A percentile compares a stretch with the other conserved stretches of the same genome.
Evolutionary conservation across 2,888 invertebrate species (phyloP).

Genomic region (Ennomos fuscantarius): DNA sequence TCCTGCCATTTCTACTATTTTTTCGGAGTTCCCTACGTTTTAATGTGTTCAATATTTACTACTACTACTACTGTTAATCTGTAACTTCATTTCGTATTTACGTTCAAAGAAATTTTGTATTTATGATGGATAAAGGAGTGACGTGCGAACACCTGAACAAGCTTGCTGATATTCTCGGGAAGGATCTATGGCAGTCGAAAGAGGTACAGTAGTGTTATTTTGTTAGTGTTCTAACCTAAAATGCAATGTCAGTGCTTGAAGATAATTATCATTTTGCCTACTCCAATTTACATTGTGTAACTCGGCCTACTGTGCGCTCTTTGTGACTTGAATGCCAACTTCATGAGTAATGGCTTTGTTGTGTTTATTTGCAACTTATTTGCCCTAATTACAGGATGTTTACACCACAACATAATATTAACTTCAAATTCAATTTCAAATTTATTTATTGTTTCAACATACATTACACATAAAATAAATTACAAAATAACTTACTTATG

Average conservation of each 20-base stretch:
- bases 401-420: conserved; percentile 12
- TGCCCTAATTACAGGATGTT: conserved; percentile 21
- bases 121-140: conserved; percentile 76
- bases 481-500: conserved; percentile 14
- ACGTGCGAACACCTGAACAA: conserved; percentile 81
- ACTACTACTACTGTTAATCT: conserved; percentile 50
- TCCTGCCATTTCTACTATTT: conserved; percentile 45
- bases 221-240: conserved; percentile 70
- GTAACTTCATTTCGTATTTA: conserved; percentile 63
- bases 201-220: conserved; percentile 62
- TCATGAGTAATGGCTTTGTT: conserved; percentile 19
- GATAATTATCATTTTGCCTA: conserved; percentile 66
- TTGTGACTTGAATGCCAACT: conserved; percentile 33
- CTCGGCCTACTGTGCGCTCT: conserved; percentile 30
- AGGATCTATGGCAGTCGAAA: conserved; percentile 76
- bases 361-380: conserved; percentile 7
- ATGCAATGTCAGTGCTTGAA: conserved; percentile 51
- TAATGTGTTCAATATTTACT: conserved; percentile 50
- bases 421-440: too few species aligned
- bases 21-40: conserved; percentile 48
- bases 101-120: conserved; percentile 55
- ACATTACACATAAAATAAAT: too few species aligned
- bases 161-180: conserved; percentile 67
- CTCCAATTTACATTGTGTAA: conserved; percentile 66
- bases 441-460: too few species aligned